Evolutionary conservation across 2,888 invertebrate genomes (phyloP), one percentile per base, ranked within the genome.

Genomic region (Harpalus rufipes): DNA sequence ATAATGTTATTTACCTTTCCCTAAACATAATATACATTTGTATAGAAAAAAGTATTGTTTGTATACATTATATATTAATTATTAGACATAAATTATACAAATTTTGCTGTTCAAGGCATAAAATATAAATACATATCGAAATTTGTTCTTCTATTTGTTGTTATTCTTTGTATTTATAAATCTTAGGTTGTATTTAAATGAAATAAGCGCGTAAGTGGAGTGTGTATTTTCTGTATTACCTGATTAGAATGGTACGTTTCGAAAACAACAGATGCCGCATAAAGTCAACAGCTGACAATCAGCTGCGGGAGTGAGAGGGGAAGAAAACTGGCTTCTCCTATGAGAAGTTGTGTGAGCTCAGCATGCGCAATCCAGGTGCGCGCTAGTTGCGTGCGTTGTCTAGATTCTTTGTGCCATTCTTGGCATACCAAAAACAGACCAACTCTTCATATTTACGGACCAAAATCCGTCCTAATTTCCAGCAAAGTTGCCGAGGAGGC

Each of bases 361-460:
- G 94, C 94, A 94, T 95, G 95, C 95, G 95, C 95, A 94, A 93
- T 93, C 90, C 93, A 93, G 93, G 92, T 96, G 95, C 95, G 96
- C 95, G 93, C 93, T 94, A 93, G 94, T 93, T 94, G 94, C 94
- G 93, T 95, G 96, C 96, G 96, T 97, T 96, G 96, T 96, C 96
- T 94, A 95, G 96, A 97, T 97, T 97, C 97, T 96, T 97, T 97
- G 96, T 96, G 96, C 96, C 97, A 97, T 97, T 97, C 97, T 96
- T 96, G 94, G 95, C 96, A 97, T 97, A 96, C 97, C 96, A 96
- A 94, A 93, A 94, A 94, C 93, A 93, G 93, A 93, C 93, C 92
- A 93, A 94, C 94, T 93, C 94, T 94, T 93, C 92, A 93, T 93
- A 93, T 94, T 93, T 94, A 94, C 94, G 93, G 93, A 92, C 90